Conservation (phyloP, 2,113 vertebrate genomes). For the Strix uralensis region DNA sequence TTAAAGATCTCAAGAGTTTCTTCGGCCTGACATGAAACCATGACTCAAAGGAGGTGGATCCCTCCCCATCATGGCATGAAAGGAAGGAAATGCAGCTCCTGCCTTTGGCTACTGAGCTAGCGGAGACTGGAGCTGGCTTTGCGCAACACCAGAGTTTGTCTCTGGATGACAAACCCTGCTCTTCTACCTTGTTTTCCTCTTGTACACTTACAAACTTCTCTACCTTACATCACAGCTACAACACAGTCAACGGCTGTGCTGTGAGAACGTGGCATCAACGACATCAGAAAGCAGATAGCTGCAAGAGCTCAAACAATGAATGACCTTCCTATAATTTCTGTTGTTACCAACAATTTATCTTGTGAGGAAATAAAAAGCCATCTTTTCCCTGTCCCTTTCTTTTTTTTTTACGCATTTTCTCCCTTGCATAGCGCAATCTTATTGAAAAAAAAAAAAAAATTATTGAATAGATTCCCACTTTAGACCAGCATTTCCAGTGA, state of each 20-base stretch:
- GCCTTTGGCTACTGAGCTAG: neutral
- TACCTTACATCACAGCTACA: neutral
- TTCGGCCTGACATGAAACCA: neutral
- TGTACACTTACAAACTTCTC: neutral
- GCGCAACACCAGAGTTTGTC: neutral
- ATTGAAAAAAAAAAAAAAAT: neutral
- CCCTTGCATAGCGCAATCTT: neutral
- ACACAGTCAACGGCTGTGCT: neutral
- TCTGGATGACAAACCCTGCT: neutral
- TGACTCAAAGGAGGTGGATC: neutral
- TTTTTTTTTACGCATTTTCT: neutral
- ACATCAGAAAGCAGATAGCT: neutral
- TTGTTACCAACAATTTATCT: neutral
- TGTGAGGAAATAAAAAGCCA: neutral
- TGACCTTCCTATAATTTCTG: neutral
- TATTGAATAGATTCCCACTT: neutral
- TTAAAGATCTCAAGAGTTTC: neutral
- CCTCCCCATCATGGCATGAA: neutral
- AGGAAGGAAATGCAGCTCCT: neutral
- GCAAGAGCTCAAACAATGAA: neutral
- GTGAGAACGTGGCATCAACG: neutral
- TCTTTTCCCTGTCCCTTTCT: neutral
- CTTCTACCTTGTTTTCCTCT: neutral
- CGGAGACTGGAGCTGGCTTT: fast-evolving
- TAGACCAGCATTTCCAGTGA: neutral